Evolutionary conservation across 1,140 invertebrate genomes (phyloP).

Genomic region (Gonioctena quinquepunctata): DNA sequence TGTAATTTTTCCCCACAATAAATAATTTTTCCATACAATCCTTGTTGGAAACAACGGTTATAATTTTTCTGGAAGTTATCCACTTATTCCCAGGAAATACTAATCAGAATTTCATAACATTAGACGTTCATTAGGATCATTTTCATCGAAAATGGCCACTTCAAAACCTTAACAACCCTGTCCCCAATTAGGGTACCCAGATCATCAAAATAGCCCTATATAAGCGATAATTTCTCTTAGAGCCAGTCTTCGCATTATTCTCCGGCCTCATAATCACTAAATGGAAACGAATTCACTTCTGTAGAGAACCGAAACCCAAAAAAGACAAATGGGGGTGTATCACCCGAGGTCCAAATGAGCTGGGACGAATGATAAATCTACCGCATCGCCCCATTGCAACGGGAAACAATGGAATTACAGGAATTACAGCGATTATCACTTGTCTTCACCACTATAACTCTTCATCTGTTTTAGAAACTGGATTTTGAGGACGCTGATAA

Average conservation of each 20-base stretch:
- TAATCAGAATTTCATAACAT: too few relatives aligned
- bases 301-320: background rate
- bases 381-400: slow-evolving; percentile 22
- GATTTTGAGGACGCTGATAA: background rate
- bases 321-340: slow-evolving; percentile 37
- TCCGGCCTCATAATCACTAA: background rate
- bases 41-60: too few relatives aligned
- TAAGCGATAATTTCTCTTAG: too few relatives aligned
- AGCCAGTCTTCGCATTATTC: background rate
- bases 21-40: too few relatives aligned
- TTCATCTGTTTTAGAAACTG: slow-evolving; percentile 18
- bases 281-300: background rate
- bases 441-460: slow-evolving; percentile 45
- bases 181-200: too few relatives aligned
- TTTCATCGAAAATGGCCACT: too few relatives aligned
- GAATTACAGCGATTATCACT: slow-evolving; percentile 46
- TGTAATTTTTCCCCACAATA: too few relatives aligned
- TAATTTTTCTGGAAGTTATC: too few relatives aligned
- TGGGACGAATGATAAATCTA: slow-evolving; percentile 45
- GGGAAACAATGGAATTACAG: slow-evolving; percentile 47
- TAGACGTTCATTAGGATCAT: too few relatives aligned
- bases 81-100: too few relatives aligned
- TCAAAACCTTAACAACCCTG: too few relatives aligned
- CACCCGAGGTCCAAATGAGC: slow-evolving; percentile 38
- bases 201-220: too few relatives aligned